A percentile compares a stretch with the other conserved stretches of the same genome.
Evolutionary conservation across 2,888 invertebrate genomes (phyloP).

Genomic region (Drosophila austrosaltans): DNA sequence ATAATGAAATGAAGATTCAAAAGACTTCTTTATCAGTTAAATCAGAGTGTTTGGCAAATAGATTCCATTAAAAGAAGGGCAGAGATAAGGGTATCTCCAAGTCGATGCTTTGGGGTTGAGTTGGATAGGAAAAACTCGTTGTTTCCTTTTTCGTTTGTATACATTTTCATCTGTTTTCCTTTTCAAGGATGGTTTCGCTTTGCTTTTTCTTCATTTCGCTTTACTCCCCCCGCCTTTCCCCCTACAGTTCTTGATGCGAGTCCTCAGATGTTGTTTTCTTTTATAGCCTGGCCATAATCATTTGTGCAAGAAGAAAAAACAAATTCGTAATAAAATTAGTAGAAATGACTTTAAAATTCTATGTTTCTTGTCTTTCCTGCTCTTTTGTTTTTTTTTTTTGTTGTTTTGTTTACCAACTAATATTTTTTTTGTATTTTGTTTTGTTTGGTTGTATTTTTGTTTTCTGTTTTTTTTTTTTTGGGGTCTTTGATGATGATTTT

Average conservation of each 20-base stretch:
- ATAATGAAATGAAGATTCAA: no score
- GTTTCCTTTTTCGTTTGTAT: conserved; percentile 48
- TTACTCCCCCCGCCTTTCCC: not conserved
- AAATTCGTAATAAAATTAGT: conserved; percentile 70
- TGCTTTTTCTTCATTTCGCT: conserved; percentile 45
- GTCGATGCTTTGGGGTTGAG: conserved; percentile 26
- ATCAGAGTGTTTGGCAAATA: no score
- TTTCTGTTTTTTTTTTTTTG: not conserved
- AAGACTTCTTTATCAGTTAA: no score
- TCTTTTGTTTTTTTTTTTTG: not conserved
- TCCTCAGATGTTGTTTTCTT: conserved; percentile 48
- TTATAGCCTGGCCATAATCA: conserved; percentile 72
- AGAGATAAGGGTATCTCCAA: not conserved
- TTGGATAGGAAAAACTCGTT: conserved; percentile 21
- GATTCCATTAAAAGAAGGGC: no score
- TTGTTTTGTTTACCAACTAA: conserved; percentile 18
- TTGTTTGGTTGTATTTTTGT: conserved; percentile 3
- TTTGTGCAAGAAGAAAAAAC: conserved; percentile 50
- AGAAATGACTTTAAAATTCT: conserved; percentile 69
- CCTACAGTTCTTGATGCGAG: conserved; percentile 4
- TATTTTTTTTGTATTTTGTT: conserved; percentile 27
- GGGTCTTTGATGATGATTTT: conserved; percentile 58
- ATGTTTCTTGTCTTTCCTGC: conserved; percentile 32
- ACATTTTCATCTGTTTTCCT: conserved; percentile 11
- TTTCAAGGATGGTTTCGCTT: conserved; percentile 72